A percentile compares a stretch with the other conserved stretches of the same genome.
Evolutionary conservation across 2,113 vertebrate genomes (phyloP).

Genomic region (Rhadina sibilatrix): DNA sequence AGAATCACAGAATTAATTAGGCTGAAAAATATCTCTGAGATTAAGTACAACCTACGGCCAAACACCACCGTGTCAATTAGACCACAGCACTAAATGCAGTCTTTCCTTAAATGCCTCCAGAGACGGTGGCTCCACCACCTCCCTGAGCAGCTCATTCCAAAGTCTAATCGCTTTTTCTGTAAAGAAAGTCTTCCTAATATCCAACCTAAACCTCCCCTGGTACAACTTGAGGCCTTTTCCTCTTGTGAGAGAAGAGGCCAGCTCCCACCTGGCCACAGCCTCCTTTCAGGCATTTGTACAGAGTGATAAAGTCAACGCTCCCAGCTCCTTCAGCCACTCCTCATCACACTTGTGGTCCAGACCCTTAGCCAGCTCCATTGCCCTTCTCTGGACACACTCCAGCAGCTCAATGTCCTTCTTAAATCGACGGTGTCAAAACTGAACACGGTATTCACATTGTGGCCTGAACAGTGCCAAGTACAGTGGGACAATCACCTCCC

Average conservation of each 20-base stretch:
- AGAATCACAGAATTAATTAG: neutral
- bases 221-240: neutral
- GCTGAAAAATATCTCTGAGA: neutral
- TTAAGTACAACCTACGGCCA: neutral
- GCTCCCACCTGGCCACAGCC: neutral
- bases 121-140: neutral
- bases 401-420: neutral
- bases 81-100: neutral
- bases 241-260: rapidly evolving
- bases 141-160: neutral
- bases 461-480: too few relatives aligned
- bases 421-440: neutral
- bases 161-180: neutral
- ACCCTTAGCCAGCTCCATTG: neutral
- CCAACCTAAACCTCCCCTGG: neutral
- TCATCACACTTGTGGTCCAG: neutral
- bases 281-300: neutral
- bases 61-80: neutral
- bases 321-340: neutral
- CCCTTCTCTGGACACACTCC: neutral
- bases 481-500: neutral
- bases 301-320: neutral
- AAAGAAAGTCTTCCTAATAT: neutral
- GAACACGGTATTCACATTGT: neutral
- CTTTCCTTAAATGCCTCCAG: neutral